Conservation (phyloP, 2,888 invertebrate species). For the Himalopsyche japonica region DNA sequence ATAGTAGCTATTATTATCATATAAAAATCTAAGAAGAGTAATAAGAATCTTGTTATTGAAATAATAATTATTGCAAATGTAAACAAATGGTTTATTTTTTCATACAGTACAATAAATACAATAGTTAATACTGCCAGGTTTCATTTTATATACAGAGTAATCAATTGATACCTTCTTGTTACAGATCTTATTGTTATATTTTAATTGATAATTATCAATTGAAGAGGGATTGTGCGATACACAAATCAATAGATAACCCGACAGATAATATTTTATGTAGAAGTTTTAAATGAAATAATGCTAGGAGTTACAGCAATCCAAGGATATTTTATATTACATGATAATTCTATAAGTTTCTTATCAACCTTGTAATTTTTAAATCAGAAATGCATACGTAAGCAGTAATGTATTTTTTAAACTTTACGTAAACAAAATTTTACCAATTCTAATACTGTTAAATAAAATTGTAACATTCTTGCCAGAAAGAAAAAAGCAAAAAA, state of each 20-base stretch:
- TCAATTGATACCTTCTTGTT: conserved; percentile 24
- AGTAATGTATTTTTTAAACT: conserved; percentile 17
- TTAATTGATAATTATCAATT: conserved; percentile 31
- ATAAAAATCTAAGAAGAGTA: conserved; percentile 18
- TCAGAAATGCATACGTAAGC: background rate
- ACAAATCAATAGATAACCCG: conserved; percentile 36
- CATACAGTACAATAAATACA: conserved; percentile 41
- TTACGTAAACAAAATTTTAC: conserved; percentile 25
- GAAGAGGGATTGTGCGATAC: conserved; percentile 33
- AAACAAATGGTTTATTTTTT: conserved; percentile 40
- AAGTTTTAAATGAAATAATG: conserved; percentile 26
- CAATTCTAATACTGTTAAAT: conserved; percentile 25
- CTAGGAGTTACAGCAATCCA: conserved; percentile 14
- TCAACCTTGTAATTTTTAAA: conserved; percentile 3
- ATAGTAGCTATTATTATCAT: conserved; percentile 5
- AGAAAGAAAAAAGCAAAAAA: conserved; percentile 26
- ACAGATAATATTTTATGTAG: conserved; percentile 37
- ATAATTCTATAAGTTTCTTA: conserved; percentile 3
- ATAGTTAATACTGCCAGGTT: conserved; percentile 38
- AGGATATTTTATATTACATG: conserved; percentile 30
- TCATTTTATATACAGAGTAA: conserved; percentile 37
- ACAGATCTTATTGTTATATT: conserved; percentile 37
- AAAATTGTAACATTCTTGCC: conserved; percentile 33
- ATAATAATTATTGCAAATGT: conserved; percentile 30
- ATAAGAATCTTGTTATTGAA: conserved; percentile 35